These are phyloP conservation scores for Odontothrips loti DNA, from an alignment of 2,888 invertebrate genomes.

Conservation along the genomic window DNA sequence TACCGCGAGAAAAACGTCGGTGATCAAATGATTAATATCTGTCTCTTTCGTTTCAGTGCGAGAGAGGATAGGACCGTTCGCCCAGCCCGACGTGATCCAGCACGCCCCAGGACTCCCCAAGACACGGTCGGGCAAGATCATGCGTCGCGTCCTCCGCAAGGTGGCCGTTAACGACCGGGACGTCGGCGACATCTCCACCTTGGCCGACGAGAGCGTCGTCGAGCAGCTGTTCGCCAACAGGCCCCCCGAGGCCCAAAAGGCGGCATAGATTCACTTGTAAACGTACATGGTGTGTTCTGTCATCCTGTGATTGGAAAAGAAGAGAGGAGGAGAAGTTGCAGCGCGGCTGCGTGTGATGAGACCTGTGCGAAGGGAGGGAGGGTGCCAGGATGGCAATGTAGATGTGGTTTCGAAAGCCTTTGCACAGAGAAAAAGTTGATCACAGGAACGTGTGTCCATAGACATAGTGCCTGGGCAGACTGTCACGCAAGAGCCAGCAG, in stretches of 20 bases:
- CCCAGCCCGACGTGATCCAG: conserved; percentile 90
- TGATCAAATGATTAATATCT: no score
- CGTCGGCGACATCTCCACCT: conserved; percentile 88
- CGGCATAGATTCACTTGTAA: background rate
- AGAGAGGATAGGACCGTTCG: conserved; percentile 91
- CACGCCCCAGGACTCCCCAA: conserved; percentile 92
- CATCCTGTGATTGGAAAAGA: background rate
- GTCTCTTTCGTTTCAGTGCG: conserved; percentile 56
- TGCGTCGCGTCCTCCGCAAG: conserved; percentile 91
- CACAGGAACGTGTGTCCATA: background rate
- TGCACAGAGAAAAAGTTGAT: background rate
- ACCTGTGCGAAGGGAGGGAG: background rate
- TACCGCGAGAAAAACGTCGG: no score
- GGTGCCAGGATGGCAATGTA: background rate
- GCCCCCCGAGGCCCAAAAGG: conserved; percentile 46
- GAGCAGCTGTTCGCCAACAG: conserved; percentile 71
- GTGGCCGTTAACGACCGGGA: conserved; percentile 84
- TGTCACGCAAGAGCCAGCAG: background rate
- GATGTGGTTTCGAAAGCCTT: background rate
- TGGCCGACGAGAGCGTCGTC: conserved; percentile 88
- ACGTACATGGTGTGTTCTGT: background rate
- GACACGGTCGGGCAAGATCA: conserved; percentile 96
- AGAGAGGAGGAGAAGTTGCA: background rate
- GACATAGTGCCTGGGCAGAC: background rate
- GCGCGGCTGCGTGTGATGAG: background rate